These are phyloP conservation scores for Sialia sialis DNA, from an alignment of 2,113 vertebrate genomes.

Conservation along the genomic window DNA sequence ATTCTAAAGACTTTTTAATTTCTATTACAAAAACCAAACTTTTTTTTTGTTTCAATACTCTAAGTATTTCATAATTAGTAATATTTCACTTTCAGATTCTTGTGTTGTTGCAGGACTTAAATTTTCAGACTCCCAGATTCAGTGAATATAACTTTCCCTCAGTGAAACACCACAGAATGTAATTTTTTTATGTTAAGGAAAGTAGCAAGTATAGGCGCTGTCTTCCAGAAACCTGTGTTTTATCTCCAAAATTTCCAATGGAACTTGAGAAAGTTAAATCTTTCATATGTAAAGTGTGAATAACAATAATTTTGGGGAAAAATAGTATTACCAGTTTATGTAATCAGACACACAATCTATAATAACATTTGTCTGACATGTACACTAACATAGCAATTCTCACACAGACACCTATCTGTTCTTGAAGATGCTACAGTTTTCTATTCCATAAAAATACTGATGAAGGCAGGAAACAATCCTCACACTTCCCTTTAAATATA, in stretches of 20 bases:
- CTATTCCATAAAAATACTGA: neutral
- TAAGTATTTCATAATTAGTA: neutral
- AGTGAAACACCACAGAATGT: neutral
- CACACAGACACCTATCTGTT: neutral
- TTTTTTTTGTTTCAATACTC: neutral
- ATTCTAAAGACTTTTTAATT: neutral
- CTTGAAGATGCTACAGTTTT: neutral
- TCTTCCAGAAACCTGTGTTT: neutral
- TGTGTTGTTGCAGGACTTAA: neutral
- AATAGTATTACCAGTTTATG: neutral
- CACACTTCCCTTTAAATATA: neutral
- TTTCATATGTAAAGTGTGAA: neutral
- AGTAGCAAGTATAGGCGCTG: neutral
- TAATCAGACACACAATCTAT: neutral
- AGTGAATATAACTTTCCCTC: neutral
- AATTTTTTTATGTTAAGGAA: neutral
- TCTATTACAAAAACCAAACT: accelerated
- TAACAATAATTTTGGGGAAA: neutral
- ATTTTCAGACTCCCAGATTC: neutral
- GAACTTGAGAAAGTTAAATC: neutral
- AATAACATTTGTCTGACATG: neutral
- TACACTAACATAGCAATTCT: neutral
- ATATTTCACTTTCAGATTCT: neutral
- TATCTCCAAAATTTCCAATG: neutral
- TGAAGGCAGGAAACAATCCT: neutral